Evolutionary conservation across 2,113 vertebrate species (phyloP), one percentile per base, ranked within the genome.

Genomic region (Cavia aperea): DNA sequence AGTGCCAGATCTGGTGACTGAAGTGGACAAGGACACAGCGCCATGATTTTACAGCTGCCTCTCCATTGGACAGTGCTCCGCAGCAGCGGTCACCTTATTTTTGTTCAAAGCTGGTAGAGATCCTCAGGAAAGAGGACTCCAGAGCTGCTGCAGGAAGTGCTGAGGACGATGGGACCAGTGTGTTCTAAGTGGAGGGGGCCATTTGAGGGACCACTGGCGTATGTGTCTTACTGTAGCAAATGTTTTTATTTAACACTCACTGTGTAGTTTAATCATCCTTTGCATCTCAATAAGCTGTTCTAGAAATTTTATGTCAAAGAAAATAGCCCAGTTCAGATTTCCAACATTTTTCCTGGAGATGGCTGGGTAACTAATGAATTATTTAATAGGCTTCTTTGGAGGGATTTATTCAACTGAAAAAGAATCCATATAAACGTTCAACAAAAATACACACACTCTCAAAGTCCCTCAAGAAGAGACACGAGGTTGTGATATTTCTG

Each of bases 371-470:
- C 51, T 39, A 75, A 83, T 29, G 7, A 82, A 70, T 70, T 82
- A 85, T 24, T 11, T 68, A 21, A 49, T 16, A 51, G 31, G 11
- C 29, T 65, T 72, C 87, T 29, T 75, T 66, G 29, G 56, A 86
- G 51, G 65, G 19, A 46, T 60, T 56, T 91, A 79, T 63, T 77
- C 65, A 79, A 81, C n/a, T 68, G 36, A 93, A 81, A 81, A 51
- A 83, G 16, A 89, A 81, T 46, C 7, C 26, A 79, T 79, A 24
- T 54, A 90, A 14, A 8, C 11, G 23, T 12, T 14, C 12, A n/a
- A 11, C 31, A 19, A 21, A 54, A 79, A 62, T 31, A 24, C 26
- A 19, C n/a, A 33, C 46, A 43, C 65, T 10, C 31, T 54, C 58
- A 36, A 18, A 43, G 26, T 70, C 65, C 70, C 84, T 31, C 51